Base-by-base conservation (phyloP, 2,888 invertebrate genomes). In the Ctena decussata region DNA sequence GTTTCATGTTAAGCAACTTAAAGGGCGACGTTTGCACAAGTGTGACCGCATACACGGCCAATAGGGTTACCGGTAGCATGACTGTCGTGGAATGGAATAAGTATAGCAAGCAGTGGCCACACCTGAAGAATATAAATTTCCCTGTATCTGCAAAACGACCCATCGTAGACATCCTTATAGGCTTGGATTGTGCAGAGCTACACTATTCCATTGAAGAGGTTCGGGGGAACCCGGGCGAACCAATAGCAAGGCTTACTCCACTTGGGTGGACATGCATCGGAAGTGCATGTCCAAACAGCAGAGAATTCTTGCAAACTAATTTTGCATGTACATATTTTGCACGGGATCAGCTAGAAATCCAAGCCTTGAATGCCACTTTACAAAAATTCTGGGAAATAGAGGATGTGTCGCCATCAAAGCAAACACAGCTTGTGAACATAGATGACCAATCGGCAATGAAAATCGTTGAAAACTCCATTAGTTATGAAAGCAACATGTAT, bases 361-460 rank as follows among this genome's bases (percentile, higher is more conserved):
- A 65, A 27, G 12, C 3, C 3, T 30, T 77, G 32, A 77, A 70
- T 70, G n/a, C 41, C 24, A 76, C 39, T 27, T 32, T 83, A 0
- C n/a, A 27, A 24, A 70, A 39, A n/a, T 79, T 83, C 49, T 79
- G 83, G 83, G 79, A 83, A 30, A 70, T 76, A 18, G 83, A 75
- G 60, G n/a, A 35, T 37, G 15, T 27, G 15, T 70, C 77, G 3
- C 5, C 46, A 18, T 30, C 27, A 35, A 32, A 37, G 12, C 8
- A 24, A 27, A 41, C 32, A 46, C n/a, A 15, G 1, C 2, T 35
- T 5, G 18, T 73, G 32, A 21, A 41, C 49, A 35, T 41, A 30
- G 44, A 70, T 15, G 70, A 57, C 18, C 37, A 57, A 46, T 24
- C 12, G 12, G 69, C 24, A n/a, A 18, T 82, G 27, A 32, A 44